Base-by-base conservation (phyloP, 1,140 invertebrate species). In the Chrysopa pallens region DNA sequence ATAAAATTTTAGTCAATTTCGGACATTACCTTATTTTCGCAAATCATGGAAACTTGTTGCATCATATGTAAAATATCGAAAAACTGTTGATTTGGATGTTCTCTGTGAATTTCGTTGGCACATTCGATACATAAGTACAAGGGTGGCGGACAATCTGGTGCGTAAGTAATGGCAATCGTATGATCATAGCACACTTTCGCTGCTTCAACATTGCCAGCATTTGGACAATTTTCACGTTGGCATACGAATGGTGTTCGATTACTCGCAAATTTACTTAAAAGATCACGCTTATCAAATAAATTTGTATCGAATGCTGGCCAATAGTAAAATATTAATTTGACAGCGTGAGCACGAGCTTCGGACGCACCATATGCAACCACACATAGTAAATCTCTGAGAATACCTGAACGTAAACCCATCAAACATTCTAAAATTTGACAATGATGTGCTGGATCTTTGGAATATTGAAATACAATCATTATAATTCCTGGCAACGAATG, bases 231-330 rank as follows among this genome's bases (percentile, higher is more conserved):
- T 57, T 89, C 83, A 40, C 85, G 70, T 59, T 93, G 85, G 53
- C 89, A 93, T 17, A 78, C 69, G 54, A 85, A 85, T 6, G 82
- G 78, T 1, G 74, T 70, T 48, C 80, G 61, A 55, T 84, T 60
- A 91, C 88, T 87, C 46, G 84, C 79, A 58, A 92, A 81, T 67
- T 90, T 92, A 48, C 88, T 82, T 40, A 92, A 77, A 29, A 92
- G 72, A 1, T 84, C 80, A 55, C 86, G 83, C 37, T 90, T 71
- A 58, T 97, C 93, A 53, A 91, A 85, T 3, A 93, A 72, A 55
- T 85, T 85, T 13, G 91, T 84, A 67, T 96, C 94, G 50, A 97
- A 84, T 3, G 92, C 83, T n/a, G 95, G 95, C 93, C 95, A 98
- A 60, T 98, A 98, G 64, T 96, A 92, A 63, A 98, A 98, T 12